Conservation (phyloP, 2,113 vertebrate species). For the Cyphomyrus plagiostoma region DNA sequence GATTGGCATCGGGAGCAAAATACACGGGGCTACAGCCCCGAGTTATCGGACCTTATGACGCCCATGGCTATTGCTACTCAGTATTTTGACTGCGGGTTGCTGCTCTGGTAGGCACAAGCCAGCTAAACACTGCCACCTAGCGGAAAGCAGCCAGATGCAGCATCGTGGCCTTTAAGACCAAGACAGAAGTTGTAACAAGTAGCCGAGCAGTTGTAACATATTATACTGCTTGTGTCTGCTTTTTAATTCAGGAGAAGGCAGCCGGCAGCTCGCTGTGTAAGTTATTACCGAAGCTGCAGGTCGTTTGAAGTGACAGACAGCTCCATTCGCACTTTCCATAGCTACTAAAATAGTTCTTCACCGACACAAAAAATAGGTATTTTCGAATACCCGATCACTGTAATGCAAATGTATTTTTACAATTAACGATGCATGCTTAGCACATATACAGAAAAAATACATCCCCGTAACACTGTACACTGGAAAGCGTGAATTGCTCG, state of each 20-base stretch:
- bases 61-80: not conserved
- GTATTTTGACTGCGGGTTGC: not conserved
- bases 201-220: not conserved
- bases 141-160: conserved; percentile 29
- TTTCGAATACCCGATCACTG: not conserved
- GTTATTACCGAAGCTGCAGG: not conserved
- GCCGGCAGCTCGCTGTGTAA: not conserved
- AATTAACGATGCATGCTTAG: not conserved
- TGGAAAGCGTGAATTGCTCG: not conserved
- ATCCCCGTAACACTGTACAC: too few relatives aligned
- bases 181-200: not conserved
- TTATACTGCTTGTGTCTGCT: not conserved
- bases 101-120: not conserved
- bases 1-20: too few relatives aligned
- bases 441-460: not conserved
- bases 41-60: too few relatives aligned
- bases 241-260: not conserved
- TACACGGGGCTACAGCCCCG: not conserved
- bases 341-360: not conserved
- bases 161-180: not conserved
- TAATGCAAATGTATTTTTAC: not conserved
- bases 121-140: conserved; percentile 48
- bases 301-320: not conserved
- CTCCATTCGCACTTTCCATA: not conserved
- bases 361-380: not conserved